Base-by-base conservation (phyloP, 2,888 invertebrate species). In the Lacanobia oleracea region DNA sequence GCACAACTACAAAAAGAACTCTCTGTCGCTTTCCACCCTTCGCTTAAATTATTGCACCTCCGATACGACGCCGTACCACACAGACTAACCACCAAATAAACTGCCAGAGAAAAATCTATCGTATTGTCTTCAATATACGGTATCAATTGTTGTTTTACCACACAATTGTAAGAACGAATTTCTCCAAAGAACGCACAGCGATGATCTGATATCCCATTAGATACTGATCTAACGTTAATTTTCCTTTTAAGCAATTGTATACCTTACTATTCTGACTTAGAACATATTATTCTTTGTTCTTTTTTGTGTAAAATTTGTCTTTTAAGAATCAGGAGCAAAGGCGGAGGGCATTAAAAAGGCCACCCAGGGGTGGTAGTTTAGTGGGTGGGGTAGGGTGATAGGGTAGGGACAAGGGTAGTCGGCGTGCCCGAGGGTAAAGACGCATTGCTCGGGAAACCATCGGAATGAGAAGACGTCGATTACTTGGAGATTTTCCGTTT, bases 1-100 rank as follows among this genome's bases (percentile, higher is more conserved):
- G 94, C 96, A 95, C 96, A 94, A 95, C 94, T 94, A 92, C 94
- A 95, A 96, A 96, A 96, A 96, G 95, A 95, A 95, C 94, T 93
- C 89, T 92, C 95, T 92, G 91, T 95, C 95, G 95, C 95, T 90
- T 94, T 95, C 95, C 95, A 93, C 94, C 96, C 95, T 92, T 94
- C 94, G 95, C 95, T 95, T 95, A 95, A 96, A 96, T 96, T 95
- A 96, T 96, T 95, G 94, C 94, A 92, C 95, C 94, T 94, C 91
- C 91, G 88, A 86, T 89, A 88, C 86, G 86, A 87, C 89, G 70
- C 88, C 82, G 84, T 83, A 87, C 88, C 69, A 90, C 85, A 88
- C 79, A 88, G 69, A 88, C 79, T 90, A 93, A 89, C 89, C 87
- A 77, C 82, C 85, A 77, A 43, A 74, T 78, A 79, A 76, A 69